These are phyloP conservation scores for Microchirus variegatus DNA, from an alignment of 2,797 vertebrate species.

Conservation along the genomic window DNA sequence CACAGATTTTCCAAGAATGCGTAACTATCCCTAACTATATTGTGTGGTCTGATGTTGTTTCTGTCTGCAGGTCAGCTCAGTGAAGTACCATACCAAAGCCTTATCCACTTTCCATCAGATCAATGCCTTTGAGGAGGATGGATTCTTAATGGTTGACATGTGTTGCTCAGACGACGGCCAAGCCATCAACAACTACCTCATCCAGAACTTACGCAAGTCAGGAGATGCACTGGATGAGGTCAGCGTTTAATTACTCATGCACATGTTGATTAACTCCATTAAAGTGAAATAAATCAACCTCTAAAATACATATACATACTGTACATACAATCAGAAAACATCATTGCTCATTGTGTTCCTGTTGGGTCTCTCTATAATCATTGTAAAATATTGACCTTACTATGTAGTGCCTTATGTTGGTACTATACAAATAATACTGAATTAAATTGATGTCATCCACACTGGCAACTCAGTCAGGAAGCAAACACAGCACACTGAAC, in stretches of 20 bases:
- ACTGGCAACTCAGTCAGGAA: too few relatives aligned
- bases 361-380: too few relatives aligned
- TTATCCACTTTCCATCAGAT: constrained; percentile 92
- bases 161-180: constrained; percentile 88
- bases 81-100: constrained; percentile 84
- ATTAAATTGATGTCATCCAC: too few relatives aligned
- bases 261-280: neutral
- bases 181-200: constrained; percentile 79
- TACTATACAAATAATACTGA: too few relatives aligned
- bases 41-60: neutral
- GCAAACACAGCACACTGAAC: too few relatives aligned
- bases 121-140: constrained; percentile 92
- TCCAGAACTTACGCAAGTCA: constrained; percentile 89
- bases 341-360: too few relatives aligned
- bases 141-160: constrained; percentile 89
- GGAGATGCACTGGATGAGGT: constrained; percentile 84
- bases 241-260: constrained; percentile 6
- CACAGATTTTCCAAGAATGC: too few relatives aligned
- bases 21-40: too few relatives aligned
- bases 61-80: constrained; percentile 78
- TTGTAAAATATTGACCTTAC: too few relatives aligned
- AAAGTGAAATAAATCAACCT: neutral
- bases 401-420: too few relatives aligned
- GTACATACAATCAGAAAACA: too few relatives aligned
- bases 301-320: too few relatives aligned